Base-by-base conservation (phyloP, 2,797 vertebrate species). In the Lagodon rhomboides region DNA sequence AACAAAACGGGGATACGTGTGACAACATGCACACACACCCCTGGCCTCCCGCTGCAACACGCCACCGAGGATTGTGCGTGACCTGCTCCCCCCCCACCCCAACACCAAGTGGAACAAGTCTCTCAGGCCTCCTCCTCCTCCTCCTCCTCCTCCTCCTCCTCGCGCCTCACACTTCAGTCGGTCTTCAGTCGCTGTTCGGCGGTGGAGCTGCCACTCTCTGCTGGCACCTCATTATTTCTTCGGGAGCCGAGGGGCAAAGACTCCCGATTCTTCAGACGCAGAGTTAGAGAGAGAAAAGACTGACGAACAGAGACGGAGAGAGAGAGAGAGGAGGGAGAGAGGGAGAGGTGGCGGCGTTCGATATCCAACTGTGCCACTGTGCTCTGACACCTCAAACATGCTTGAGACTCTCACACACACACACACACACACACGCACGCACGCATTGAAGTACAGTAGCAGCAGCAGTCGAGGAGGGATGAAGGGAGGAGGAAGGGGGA, bases 221-320 rank as follows among this genome's bases (percentile, higher is more conserved):
- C 69, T 66, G 80, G 82, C 75, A 82, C 81, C 85, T 91, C 89
- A 85, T 90, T 91, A 91, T 89, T 85, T 90, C 85, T 83, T 66
- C 18, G 1, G 82, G 75, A 69, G 84, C 91, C 43, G 44, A 70
- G 77, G 83, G 82, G 82, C 84, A 78, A 78, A 85, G 77, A 67
- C 79, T 84, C 58, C 27, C 11, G 46, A 78, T 76, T 81, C 73
- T 67, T 86, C 46, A 86, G 85, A 89, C 79, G 73, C 74, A 49
- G 82, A 80, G 53, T 77, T 17, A 5, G 68, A 79, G 69, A 59
- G 64, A 75, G 56, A 70, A 64, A 59, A 71, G 70, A 85, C 25
- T 23, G 73, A 75, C 8, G 17, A 51, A 60, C 5, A 71, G 56
- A 76, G 38, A 34, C 41, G 49, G 55, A 27, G 70, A 43, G 47